These are phyloP conservation scores for Sebastes nivosus DNA, from an alignment of 2,797 vertebrate genomes.

Conservation along the genomic window DNA sequence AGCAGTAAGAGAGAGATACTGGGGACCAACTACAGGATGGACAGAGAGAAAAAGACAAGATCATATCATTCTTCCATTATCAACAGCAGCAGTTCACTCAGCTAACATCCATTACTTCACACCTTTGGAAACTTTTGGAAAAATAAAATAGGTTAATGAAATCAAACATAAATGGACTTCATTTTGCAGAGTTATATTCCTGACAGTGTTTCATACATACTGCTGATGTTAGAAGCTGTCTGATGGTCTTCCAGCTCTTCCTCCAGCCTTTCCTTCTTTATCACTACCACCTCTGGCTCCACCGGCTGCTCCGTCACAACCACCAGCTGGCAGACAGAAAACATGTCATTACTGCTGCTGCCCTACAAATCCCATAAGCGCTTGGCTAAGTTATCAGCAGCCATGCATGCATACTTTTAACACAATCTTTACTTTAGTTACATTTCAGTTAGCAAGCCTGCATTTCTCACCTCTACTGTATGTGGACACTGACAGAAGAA, in stretches of 20 bases:
- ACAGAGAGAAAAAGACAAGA: background rate
- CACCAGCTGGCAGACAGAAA: background rate
- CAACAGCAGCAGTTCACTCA: background rate
- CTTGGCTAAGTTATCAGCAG: background rate
- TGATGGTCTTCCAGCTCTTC: conserved; percentile 21
- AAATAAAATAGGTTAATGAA: no score
- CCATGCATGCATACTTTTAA: background rate
- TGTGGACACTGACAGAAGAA: background rate
- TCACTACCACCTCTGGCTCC: conserved; percentile 15
- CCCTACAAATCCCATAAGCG: background rate
- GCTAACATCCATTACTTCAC: background rate
- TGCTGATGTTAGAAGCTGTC: background rate
- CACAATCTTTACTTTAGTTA: background rate
- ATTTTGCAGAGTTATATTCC: no score
- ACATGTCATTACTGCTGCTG: background rate
- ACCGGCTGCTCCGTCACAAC: background rate
- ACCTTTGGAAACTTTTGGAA: no score
- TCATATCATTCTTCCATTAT: background rate
- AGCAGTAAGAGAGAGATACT: background rate
- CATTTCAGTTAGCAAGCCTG: background rate
- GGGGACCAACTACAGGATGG: background rate
- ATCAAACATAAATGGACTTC: no score
- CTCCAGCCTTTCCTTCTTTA: conserved; percentile 49
- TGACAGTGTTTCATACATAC: conserved; percentile 6
- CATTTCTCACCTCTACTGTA: background rate